These are phyloP conservation scores for Synanthedon formicaeformis DNA, from an alignment of 2,888 invertebrate species.

Conservation along the genomic window DNA sequence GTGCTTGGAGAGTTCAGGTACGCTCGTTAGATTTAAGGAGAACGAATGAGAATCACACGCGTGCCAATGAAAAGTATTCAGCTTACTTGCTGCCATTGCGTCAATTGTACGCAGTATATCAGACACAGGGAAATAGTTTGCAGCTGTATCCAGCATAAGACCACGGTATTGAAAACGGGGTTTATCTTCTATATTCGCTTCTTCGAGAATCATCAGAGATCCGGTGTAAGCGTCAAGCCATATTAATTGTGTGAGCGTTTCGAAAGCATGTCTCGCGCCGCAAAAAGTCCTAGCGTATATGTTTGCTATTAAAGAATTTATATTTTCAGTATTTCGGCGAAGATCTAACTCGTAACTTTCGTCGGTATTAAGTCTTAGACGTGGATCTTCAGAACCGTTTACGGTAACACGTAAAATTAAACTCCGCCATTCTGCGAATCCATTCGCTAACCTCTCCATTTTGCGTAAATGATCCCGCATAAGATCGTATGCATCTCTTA, in stretches of 20 bases:
- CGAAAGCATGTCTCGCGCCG: conserved; percentile 80
- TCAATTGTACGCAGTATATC: conserved; percentile 79
- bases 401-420: conserved; percentile 57
- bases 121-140: conserved; percentile 83
- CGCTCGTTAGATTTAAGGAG: conserved; percentile 80
- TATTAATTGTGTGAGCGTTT: conserved; percentile 80
- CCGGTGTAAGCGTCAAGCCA: conserved; percentile 77
- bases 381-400: conserved; percentile 54
- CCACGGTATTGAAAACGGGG: conserved; percentile 85
- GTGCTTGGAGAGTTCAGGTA: conserved; percentile 79
- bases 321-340: conserved; percentile 37
- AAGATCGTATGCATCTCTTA: conserved; percentile 53
- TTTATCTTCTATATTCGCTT: conserved; percentile 76
- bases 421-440: conserved; percentile 46
- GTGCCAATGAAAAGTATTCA: conserved; percentile 95
- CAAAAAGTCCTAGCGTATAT: conserved; percentile 77
- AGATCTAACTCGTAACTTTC: conserved; percentile 78
- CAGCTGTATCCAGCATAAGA: conserved; percentile 87
- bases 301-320: conserved; percentile 55
- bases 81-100: conserved; percentile 88
- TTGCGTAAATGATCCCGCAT: conserved; percentile 55
- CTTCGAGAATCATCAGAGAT: conserved; percentile 72
- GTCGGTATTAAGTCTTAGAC: conserved; percentile 74
- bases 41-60: conserved; percentile 90
- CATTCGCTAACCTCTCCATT: conserved; percentile 37